A percentile compares a stretch with the other conserved stretches of the same genome.
phyloP scores from a whole-genome alignment of 2,113 vertebrate genomes.

The Gambusia holbrooki region DNA sequence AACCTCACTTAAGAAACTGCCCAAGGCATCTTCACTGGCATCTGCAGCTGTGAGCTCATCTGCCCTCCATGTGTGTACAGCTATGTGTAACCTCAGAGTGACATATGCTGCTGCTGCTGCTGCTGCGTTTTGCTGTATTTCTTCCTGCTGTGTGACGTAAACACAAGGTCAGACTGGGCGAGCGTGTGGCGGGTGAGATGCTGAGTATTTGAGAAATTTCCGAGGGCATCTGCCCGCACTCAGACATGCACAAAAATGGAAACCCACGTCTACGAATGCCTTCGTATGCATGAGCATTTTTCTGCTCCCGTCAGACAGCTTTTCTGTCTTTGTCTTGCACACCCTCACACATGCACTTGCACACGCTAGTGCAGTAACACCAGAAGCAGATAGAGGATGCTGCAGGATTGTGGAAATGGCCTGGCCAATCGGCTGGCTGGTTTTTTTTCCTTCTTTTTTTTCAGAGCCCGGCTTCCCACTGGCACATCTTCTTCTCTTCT shows the following conservation, averaged over 20 bases:
- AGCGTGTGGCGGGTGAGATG: conserved; percentile 57
- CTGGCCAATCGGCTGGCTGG: conserved; percentile 69
- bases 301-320: conserved; percentile 4
- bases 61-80: conserved; percentile 31
- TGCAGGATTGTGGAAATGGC: conserved; percentile 61
- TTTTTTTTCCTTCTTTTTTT: conserved; percentile 22
- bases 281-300: conserved; percentile 36
- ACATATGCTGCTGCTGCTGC: conserved; percentile 38
- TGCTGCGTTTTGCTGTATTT: conserved; percentile 45
- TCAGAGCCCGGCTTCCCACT: conserved; percentile 75
- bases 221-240: conserved; percentile 47
- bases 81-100: conserved; percentile 41
- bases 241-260: background rate
- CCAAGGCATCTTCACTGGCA: conserved; percentile 54
- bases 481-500: conserved; percentile 74
- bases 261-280: conserved; percentile 7
- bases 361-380: conserved; percentile 47
- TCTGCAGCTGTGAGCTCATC: conserved; percentile 68
- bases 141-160: conserved; percentile 47
- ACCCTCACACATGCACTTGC: background rate
- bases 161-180: conserved; percentile 64
- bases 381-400: conserved; percentile 66
- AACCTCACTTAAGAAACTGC: conserved; percentile 35
- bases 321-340: conserved; percentile 12
- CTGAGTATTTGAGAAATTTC: conserved; percentile 54